Evolutionary conservation across 1,140 invertebrate genomes (phyloP).

Genomic region (Agrilus planipennis): DNA sequence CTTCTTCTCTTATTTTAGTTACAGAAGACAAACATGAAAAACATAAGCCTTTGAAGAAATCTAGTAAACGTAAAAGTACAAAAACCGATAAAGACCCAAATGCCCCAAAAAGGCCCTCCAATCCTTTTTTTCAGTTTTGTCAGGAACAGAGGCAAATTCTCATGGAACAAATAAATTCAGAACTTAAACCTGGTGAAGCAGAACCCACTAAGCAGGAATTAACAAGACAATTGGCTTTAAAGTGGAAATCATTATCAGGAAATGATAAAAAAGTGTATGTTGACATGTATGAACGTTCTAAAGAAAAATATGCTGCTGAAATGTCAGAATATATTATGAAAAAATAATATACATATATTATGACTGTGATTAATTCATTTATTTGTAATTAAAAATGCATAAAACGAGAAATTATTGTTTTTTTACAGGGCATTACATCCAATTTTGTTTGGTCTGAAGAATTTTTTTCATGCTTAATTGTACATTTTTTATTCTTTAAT

Average conservation of each 20-base stretch:
- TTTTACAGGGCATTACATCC: too few species aligned
- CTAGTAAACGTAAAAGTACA: slow-evolving; percentile 37
- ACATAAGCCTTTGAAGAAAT: slow-evolving; percentile 31
- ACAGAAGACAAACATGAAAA: slow-evolving; percentile 15
- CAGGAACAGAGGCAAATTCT: slow-evolving; percentile 61
- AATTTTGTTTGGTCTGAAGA: too few species aligned
- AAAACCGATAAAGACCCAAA: slow-evolving; percentile 57
- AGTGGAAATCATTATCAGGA: slow-evolving; percentile 56
- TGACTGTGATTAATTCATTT: too few species aligned
- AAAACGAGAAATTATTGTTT: too few species aligned
- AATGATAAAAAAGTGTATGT: slow-evolving; percentile 67
- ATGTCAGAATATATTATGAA: slow-evolving; percentile 46
- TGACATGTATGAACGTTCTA: slow-evolving; percentile 66
- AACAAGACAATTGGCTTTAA: slow-evolving; percentile 56
- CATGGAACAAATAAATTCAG: slow-evolving; percentile 49
- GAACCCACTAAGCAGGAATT: slow-evolving; percentile 64
- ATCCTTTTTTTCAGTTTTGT: slow-evolving; percentile 71
- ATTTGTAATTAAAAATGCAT: too few species aligned
- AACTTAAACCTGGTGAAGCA: slow-evolving; percentile 44
- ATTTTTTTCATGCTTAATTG: too few species aligned
- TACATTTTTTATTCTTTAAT: too few species aligned
- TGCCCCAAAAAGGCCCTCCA: slow-evolving; percentile 64
- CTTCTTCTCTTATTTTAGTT: slow-evolving; percentile 6
- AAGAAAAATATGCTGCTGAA: slow-evolving; percentile 64
- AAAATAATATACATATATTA: too few species aligned